Evolutionary conservation across 2,797 vertebrate species (phyloP).

Genomic region (Falco naumanni): DNA sequence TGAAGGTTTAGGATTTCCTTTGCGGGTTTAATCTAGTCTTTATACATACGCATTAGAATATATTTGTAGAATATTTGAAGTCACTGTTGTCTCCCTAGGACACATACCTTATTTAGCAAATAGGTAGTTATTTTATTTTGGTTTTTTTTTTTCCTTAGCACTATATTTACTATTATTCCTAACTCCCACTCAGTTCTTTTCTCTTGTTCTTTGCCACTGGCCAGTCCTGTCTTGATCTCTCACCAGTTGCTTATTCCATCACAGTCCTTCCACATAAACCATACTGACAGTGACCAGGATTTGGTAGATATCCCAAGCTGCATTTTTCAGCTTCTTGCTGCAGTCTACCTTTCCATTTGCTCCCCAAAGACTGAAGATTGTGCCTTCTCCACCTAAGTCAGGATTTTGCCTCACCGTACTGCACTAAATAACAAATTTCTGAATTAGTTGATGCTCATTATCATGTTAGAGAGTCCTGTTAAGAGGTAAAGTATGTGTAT

Average conservation of each 20-base stretch:
- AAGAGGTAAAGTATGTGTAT: background rate
- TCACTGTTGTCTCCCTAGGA: background rate
- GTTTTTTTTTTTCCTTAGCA: rapidly evolving
- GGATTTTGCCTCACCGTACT: background rate
- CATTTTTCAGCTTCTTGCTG: background rate
- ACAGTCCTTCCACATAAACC: background rate
- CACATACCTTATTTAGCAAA: background rate
- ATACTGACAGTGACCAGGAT: background rate
- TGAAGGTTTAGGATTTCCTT: background rate
- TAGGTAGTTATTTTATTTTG: background rate
- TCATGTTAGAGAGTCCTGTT: background rate
- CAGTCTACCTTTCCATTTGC: background rate
- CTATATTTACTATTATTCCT: background rate
- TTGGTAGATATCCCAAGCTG: background rate
- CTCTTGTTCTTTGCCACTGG: background rate
- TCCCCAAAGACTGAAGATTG: background rate
- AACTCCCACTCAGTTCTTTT: background rate
- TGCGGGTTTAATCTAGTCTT: background rate
- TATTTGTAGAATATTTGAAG: background rate
- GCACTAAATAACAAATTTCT: background rate
- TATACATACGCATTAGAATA: background rate
- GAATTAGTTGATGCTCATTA: background rate
- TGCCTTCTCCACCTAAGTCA: background rate
- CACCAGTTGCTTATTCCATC: background rate
- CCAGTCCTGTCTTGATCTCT: background rate